Conservation (phyloP, 2,888 invertebrate genomes). For the Diaphora mendica region DNA sequence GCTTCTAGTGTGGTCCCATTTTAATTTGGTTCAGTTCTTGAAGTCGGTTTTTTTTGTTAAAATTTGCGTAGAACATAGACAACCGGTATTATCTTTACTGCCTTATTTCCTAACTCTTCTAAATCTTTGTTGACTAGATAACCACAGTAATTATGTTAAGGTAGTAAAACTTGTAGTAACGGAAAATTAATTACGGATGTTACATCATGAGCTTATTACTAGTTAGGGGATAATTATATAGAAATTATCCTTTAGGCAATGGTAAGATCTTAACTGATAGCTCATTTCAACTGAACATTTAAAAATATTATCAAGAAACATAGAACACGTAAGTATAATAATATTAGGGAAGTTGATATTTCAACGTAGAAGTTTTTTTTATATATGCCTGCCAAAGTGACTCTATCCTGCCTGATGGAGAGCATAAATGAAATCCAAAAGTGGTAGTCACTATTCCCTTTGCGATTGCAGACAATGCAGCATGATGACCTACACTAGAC, state of each 20-base stretch:
- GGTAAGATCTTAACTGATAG: neutral
- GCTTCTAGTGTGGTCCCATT: no score
- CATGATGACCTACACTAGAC: no score
- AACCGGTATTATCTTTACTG: constrained; percentile 40
- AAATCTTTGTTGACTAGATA: constrained; percentile 36
- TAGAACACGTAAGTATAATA: neutral
- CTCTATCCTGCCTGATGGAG: no score
- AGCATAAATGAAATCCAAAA: no score
- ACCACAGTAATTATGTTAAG: constrained; percentile 31
- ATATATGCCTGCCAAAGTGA: no score
- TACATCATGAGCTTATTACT: neutral
- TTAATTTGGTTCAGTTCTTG: no score
- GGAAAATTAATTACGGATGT: neutral
- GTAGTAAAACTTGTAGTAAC: neutral
- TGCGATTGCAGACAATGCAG: no score
- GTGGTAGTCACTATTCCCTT: no score
- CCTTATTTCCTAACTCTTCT: constrained; percentile 36
- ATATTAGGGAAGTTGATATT: no score
- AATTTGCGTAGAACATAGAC: constrained; percentile 26
- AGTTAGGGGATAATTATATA: neutral
- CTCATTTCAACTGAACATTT: neutral
- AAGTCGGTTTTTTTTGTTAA: no score
- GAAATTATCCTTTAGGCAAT: neutral
- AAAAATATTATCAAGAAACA: neutral
- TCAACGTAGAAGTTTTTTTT: no score